A percentile compares a stretch with the other conserved stretches of the same genome.
These are phyloP conservation scores for Misgurnus anguillicaudatus DNA, from an alignment of 2,113 vertebrate species.

Conservation along the genomic window DNA sequence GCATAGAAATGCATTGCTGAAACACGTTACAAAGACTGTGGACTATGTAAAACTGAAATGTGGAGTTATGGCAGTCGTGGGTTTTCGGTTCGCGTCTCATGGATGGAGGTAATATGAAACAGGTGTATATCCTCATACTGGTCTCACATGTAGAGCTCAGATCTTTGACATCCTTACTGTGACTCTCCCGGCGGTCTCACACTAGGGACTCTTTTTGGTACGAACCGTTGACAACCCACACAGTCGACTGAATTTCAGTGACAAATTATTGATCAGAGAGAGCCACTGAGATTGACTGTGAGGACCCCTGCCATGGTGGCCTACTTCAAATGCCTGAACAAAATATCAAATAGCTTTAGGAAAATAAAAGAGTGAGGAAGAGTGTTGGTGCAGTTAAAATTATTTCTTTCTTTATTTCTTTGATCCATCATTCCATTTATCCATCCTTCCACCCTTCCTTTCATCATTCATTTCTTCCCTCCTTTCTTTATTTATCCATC, in stretches of 20 bases:
- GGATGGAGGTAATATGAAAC: background rate
- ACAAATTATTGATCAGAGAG: slow-evolving; percentile 65
- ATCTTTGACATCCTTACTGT: slow-evolving; percentile 4
- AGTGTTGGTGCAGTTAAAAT: background rate
- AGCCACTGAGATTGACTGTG: slow-evolving; percentile 34
- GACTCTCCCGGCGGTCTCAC: slow-evolving; percentile 17
- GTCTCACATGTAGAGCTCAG: slow-evolving; percentile 28
- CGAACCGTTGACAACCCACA: background rate
- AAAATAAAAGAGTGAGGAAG: slow-evolving; percentile 30
- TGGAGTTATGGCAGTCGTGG: no score
- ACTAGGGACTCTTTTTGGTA: slow-evolving; percentile 28
- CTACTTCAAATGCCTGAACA: slow-evolving; percentile 20
- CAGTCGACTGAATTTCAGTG: slow-evolving; percentile 38
- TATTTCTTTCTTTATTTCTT: no score
- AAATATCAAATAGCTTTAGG: slow-evolving; percentile 41
- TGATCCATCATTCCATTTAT: no score
- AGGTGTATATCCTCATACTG: slow-evolving; percentile 17
- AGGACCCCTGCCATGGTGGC: slow-evolving; percentile 51
- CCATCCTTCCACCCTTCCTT: slow-evolving; percentile 24
- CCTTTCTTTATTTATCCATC: no score
- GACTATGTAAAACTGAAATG: no score
- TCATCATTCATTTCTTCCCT: slow-evolving; percentile 55
- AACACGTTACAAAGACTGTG: no score
- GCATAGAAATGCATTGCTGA: no score
- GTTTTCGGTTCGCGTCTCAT: no score